Base-by-base conservation (phyloP, 2,797 vertebrate genomes). In the Naso thynnoides region DNA sequence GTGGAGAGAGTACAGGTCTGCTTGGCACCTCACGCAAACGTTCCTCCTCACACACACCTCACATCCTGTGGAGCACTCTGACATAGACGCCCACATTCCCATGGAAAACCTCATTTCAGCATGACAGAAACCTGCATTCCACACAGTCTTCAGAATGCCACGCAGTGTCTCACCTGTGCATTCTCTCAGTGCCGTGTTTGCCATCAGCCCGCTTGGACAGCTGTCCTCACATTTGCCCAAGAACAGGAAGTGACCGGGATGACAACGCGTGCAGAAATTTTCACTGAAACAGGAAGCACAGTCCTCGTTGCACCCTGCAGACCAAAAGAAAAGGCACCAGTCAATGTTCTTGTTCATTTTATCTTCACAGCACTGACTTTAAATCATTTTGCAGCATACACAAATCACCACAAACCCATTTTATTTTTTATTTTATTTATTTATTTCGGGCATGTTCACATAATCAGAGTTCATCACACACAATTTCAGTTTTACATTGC, bases 1-100 rank as follows among this genome's bases (percentile, higher is more conserved):
- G 39, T 93, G 94, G 83, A 95, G 92, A 70, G 94, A 91, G 87
- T 95, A 96, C 90, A 96, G 93, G 73, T 94, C 95, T 86, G 89
- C 94, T 93, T 94, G 95, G 89, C 96, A 97, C 57, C 95, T 96
- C 66, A 92, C 93, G 87, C 96, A 97, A 90, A 95, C 91, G 89
- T 94, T 95, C 89, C 91, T 95, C 88, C 89, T 95, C 91, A 95
- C 95, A 89, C 96, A 97, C 86, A 92, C 91, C 79, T 97, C 95
- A 92, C 96, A 97, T 85, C 96, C 96, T 84, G 89, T 75, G 91
- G 96, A 95, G 86, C 96, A 97, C 91, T 96, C 96, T 97, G 92
- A 87, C 91, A 90, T 5, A 87, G 52, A 71, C 16, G 55, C 16
- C 63, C 5, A 71, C 23, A 27, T 26, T 8, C 31, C n/a, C 1